These are phyloP conservation scores for Ridgeia piscesae DNA, from an alignment of 1,140 invertebrate genomes.

Conservation along the genomic window DNA sequence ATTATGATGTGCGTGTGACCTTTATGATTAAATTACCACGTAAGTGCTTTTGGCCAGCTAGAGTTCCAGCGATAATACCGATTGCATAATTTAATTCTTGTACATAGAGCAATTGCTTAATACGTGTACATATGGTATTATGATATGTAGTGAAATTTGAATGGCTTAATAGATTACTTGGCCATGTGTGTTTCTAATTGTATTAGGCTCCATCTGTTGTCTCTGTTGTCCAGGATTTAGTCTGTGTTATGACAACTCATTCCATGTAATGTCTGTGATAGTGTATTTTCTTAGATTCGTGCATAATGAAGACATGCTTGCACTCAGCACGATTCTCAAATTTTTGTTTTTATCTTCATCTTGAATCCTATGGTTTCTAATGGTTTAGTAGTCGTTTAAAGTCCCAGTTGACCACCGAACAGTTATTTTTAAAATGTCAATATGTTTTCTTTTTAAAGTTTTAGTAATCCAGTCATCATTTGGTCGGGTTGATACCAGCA, in stretches of 20 bases:
- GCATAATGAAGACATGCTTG: background rate
- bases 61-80: background rate
- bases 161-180: background rate
- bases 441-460: background rate
- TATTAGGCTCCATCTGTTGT: background rate
- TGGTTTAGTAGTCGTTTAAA: background rate
- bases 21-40: conserved; percentile 1
- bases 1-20: background rate
- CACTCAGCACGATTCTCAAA: background rate
- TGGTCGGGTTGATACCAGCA: background rate
- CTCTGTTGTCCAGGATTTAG: background rate
- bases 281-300: background rate
- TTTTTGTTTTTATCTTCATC: background rate
- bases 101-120: background rate
- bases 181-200: background rate
- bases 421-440: background rate
- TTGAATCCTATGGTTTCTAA: background rate
- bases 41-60: background rate
- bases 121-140: background rate
- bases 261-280: background rate
- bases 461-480: background rate
- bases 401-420: background rate
- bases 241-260: background rate
- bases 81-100: background rate
- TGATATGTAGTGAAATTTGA: background rate